A percentile compares a stretch with the other conserved stretches of the same genome.
phyloP scores from a whole-genome alignment of 2,888 invertebrate species.

The Gisinianus flammeolus region DNA sequence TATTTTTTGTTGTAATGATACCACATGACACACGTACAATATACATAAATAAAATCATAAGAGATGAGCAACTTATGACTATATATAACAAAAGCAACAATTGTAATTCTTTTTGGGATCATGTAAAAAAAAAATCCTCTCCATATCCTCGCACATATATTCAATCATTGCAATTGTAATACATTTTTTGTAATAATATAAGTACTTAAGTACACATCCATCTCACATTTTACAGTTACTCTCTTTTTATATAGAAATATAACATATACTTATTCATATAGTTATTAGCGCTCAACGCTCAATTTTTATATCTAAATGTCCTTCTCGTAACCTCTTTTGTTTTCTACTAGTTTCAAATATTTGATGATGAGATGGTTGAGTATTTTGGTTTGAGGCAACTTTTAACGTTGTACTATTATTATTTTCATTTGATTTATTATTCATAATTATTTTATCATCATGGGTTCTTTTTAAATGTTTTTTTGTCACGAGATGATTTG shows the following conservation, averaged over 20 bases:
- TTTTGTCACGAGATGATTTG: background rate
- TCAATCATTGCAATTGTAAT: background rate
- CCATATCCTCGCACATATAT: no score
- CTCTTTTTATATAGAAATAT: no score
- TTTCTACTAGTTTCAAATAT: background rate
- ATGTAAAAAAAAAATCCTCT: no score
- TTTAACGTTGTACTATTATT: background rate
- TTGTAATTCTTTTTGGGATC: no score
- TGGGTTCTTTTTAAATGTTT: constrained; percentile 7
- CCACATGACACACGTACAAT: no score
- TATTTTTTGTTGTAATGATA: no score
- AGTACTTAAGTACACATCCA: no score
- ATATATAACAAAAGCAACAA: no score
- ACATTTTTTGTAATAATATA: no score
- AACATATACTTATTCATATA: no score
- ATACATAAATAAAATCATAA: constrained; percentile 9
- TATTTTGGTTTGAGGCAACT: background rate
- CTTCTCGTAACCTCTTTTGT: background rate
- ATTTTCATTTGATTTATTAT: background rate
- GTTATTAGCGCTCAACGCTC: background rate
- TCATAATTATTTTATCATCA: constrained; percentile 3
- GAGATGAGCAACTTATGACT: background rate
- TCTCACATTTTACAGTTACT: no score
- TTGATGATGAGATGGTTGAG: background rate
- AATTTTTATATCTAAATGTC: no score